phyloP scores from a whole-genome alignment of 2,797 vertebrate genomes.

The Malacoraja senta region DNA sequence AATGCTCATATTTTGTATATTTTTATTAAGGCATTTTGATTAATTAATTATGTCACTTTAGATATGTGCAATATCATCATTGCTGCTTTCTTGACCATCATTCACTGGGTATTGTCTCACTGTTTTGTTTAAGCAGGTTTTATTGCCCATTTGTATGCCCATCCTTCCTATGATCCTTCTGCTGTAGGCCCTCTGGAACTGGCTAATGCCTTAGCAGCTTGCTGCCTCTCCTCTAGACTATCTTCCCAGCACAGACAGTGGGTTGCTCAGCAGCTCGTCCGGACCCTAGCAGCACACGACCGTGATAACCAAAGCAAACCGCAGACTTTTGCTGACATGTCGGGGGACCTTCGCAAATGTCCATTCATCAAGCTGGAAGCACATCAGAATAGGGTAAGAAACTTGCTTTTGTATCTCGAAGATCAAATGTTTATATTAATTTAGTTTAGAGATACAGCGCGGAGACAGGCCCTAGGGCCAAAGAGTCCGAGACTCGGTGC shows the following conservation, averaged over 20 bases:
- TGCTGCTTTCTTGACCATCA: conserved; percentile 45
- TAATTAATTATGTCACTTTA: conserved; percentile 40
- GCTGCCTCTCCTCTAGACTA: conserved; percentile 90
- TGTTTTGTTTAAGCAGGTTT: conserved; percentile 79
- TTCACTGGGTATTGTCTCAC: conserved; percentile 61
- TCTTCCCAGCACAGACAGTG: conserved; percentile 96
- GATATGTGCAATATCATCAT: conserved; percentile 48
- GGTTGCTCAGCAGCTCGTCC: conserved; percentile 92
- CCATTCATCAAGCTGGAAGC: conserved; percentile 87
- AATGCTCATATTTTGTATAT: background rate
- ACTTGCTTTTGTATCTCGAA: background rate
- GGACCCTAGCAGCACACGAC: conserved; percentile 88
- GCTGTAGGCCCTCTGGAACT: conserved; percentile 96
- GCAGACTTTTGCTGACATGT: conserved; percentile 90
- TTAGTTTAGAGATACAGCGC: no score
- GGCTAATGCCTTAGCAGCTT: conserved; percentile 93
- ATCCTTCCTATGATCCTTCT: conserved; percentile 82
- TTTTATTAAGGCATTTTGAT: background rate
- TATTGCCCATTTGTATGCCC: conserved; percentile 83
- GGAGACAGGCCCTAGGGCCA: no score
- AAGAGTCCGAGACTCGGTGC: no score
- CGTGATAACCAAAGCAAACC: conserved; percentile 84
- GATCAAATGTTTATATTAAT: background rate
- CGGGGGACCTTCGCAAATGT: conserved; percentile 87
- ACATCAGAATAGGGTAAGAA: conserved; percentile 84